Percentiles rank a stretch among this genome's conserved stretches.
Evolutionary conservation across 2,797 vertebrate genomes (phyloP).

Genomic region (Eulemur mongoz): DNA sequence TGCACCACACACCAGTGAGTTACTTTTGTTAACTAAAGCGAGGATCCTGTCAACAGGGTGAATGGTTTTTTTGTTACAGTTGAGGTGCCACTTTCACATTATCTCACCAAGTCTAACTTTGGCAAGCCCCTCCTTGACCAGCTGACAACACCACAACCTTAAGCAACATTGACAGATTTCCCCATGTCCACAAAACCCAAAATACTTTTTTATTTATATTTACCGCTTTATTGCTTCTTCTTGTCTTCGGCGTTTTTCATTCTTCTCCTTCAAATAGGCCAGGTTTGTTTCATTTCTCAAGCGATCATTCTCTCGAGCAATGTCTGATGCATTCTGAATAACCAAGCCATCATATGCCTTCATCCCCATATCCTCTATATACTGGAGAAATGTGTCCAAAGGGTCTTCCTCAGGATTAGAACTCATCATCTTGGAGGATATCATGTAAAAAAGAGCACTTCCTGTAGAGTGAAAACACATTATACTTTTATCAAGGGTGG

Average conservation of each 20-base stretch:
- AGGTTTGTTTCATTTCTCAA: conserved; percentile 97
- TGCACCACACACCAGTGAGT: neutral
- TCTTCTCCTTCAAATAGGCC: conserved; percentile 97
- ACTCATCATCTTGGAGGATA: conserved; percentile 95
- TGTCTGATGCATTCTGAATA: conserved; percentile 94
- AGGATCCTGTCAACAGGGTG: neutral
- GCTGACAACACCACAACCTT: neutral
- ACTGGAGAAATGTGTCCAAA: conserved; percentile 95
- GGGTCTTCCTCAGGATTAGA: conserved; percentile 94
- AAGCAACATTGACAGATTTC: neutral
- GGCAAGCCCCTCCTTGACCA: neutral
- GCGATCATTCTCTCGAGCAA: conserved; percentile 92
- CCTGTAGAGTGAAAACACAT: conserved; percentile 84
- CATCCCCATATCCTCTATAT: conserved; percentile 98
- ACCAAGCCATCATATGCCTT: conserved; percentile 95
- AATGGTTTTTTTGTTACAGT: neutral
- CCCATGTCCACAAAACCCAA: accelerated
- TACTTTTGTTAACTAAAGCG: neutral
- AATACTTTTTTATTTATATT: conserved; percentile 53
- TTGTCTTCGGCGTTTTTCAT: conserved; percentile 97
- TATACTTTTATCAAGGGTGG: conserved; percentile 59
- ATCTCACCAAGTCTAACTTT: neutral
- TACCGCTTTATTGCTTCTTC: conserved; percentile 99
- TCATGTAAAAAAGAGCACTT: conserved; percentile 88
- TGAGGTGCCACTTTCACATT: neutral